Conservation (phyloP, 2,113 vertebrate species). For the Hystrix cristata region DNA sequence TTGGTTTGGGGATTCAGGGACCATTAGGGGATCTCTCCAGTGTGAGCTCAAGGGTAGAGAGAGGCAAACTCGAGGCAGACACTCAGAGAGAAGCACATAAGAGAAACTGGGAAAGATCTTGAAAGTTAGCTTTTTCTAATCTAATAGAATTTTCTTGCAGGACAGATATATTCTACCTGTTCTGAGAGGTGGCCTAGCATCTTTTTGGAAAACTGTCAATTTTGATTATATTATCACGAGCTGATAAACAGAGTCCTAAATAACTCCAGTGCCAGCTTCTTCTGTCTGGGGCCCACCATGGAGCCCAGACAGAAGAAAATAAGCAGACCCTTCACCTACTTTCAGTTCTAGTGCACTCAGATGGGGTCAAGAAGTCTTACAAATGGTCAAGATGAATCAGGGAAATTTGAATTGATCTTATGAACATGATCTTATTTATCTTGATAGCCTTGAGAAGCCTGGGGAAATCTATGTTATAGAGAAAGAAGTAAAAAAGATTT, state of each 20-base stretch:
- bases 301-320: background rate
- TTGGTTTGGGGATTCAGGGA: background rate
- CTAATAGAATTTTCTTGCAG: background rate
- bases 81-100: background rate
- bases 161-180: background rate
- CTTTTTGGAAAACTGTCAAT: background rate
- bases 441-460: background rate
- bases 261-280: background rate
- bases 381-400: conserved; percentile 1
- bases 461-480: background rate
- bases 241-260: background rate
- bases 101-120: background rate
- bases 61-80: background rate
- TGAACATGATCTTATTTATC: conserved; percentile 41
- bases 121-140: conserved; percentile 10
- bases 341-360: background rate
- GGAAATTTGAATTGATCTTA: background rate
- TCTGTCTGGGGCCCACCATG: background rate
- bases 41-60: background rate
- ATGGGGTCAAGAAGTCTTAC: background rate
- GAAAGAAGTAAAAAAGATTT: conserved; percentile 42
- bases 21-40: background rate
- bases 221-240: background rate
- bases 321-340: background rate
- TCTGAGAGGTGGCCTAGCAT: background rate